Evolutionary conservation across 2,113 vertebrate genomes (phyloP), one percentile per base, ranked within the genome.

Genomic region (Syngnathus floridae): DNA sequence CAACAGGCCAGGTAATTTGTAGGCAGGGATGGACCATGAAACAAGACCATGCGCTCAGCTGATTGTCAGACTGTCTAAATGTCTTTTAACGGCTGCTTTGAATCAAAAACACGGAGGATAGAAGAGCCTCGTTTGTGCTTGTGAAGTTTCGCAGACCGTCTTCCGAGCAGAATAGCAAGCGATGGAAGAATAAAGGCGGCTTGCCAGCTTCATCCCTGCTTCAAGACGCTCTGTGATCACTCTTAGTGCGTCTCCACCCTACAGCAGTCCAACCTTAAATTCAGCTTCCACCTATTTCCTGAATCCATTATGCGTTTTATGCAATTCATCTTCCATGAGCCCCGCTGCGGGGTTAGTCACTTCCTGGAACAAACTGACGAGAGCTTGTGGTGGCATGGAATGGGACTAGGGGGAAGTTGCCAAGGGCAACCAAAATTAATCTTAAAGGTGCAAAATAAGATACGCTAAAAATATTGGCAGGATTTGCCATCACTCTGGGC

Each of bases 261-360:
- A 73, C 72, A 76, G 79, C 70, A 63, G 67, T 78, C 75, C 65
- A 40, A 73, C 81, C 75, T 85, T 76, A 74, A 76, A 80, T 81
- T 82, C 72, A 71, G 70, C 81, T 71, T 73, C 69, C 67, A 36
- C 66, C 68, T 72, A 76, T 80, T 84, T 82, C 75, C 75, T 76
- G 83, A 79, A 79, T 81, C 74, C 67, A 78, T 87, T 77, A 78
- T 78, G 74, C 77, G 49, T 81, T 84, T 72, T 74, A 77, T 70
- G 79, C 73, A 68, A 80, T 82, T 83, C 80, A 84, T 84, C 83
- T 80, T 78, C 64, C 36, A 54, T 52, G 52, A 52, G 43, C 55
- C 64, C 67, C 35, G 67, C 51, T 70, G 66, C 2, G 0, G 59
- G 58, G 51, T 65, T 60, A 69, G 67, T 65, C 65, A 68, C 67